phyloP scores from a whole-genome alignment of 2,888 invertebrate species.

The Aplocera efformata region DNA sequence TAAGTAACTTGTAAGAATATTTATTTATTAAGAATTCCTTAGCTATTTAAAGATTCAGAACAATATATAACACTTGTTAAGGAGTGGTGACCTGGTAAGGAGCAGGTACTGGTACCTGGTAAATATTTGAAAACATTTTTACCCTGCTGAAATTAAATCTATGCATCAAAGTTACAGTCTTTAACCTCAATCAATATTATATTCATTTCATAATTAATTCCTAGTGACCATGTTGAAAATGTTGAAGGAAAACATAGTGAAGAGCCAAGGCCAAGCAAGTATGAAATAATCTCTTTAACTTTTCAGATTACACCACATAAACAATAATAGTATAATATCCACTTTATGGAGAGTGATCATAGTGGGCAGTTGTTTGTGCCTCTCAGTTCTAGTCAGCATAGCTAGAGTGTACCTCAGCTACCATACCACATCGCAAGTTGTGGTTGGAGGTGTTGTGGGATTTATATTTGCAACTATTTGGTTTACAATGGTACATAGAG shows the following conservation, averaged over 20 bases:
- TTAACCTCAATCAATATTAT: no score
- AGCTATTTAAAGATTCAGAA: not conserved
- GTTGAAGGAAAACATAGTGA: no score
- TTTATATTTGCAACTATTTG: constrained; percentile 87
- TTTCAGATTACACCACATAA: constrained; percentile 89
- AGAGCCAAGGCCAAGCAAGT: no score
- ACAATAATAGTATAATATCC: constrained; percentile 88
- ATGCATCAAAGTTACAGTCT: no score
- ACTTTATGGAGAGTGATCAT: constrained; percentile 86
- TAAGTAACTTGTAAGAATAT: constrained; percentile 54
- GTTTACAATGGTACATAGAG: constrained; percentile 89
- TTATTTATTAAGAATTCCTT: no score
- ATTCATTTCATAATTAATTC: no score
- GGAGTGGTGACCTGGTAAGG: no score
- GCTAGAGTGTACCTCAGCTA: constrained; percentile 92
- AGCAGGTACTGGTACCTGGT: no score
- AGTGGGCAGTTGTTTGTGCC: constrained; percentile 79
- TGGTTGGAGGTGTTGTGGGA: constrained; percentile 89
- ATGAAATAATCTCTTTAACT: constrained; percentile 1
- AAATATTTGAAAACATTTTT: no score
- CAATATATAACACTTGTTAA: no score
- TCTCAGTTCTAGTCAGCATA: constrained; percentile 82
- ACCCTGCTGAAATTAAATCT: no score
- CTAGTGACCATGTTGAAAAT: no score
- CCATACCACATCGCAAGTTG: constrained; percentile 90